A percentile compares a stretch with the other conserved stretches of the same genome.
Evolutionary conservation across 53 echinoderm and acorn worm species (phyloP).

Genomic region (Echinarachnius parma): DNA sequence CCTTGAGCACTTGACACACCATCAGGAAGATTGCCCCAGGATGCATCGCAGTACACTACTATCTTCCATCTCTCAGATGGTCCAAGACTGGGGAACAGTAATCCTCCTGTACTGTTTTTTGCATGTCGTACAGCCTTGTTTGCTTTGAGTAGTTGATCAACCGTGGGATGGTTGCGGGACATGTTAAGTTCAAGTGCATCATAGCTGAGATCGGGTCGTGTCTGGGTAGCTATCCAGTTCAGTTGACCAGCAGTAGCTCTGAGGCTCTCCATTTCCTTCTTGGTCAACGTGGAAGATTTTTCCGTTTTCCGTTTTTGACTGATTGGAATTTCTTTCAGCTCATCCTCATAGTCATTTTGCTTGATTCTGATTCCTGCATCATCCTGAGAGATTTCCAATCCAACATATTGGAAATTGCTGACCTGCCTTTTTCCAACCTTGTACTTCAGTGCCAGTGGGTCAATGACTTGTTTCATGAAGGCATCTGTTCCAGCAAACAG

Average conservation of each 20-base stretch:
- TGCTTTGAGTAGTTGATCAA: constrained; percentile 37
- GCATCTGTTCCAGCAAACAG: constrained; percentile 46
- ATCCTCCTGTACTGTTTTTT: constrained; percentile 3
- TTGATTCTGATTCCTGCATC: constrained; percentile 30
- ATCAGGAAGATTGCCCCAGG: constrained; percentile 59
- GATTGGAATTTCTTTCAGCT: constrained; percentile 40
- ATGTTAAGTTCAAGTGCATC: constrained; percentile 57
- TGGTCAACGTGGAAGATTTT: constrained; percentile 34
- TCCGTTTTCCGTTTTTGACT: constrained; percentile 7
- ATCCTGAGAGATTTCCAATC: constrained; percentile 23
- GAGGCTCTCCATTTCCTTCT: constrained; percentile 33
- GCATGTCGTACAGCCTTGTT: constrained; percentile 46
- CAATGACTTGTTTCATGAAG: constrained; percentile 35
- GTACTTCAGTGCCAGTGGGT: constrained; percentile 34
- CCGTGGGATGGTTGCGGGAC: constrained; percentile 42
- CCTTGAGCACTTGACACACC: constrained; percentile 59
- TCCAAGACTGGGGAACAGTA: constrained; percentile 24
- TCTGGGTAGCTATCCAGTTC: constrained; percentile 53
- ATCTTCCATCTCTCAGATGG: constrained; percentile 33
- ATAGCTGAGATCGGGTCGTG: constrained; percentile 47
- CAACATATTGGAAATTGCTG: constrained; percentile 40
- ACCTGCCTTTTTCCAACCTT: constrained; percentile 45
- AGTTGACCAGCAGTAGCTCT: constrained; percentile 48
- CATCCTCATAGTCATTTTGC: constrained; percentile 24
- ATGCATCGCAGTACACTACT: constrained; percentile 51